phyloP scores from a whole-genome alignment of 2,113 vertebrate genomes.

The Oceanodroma tethys region DNA sequence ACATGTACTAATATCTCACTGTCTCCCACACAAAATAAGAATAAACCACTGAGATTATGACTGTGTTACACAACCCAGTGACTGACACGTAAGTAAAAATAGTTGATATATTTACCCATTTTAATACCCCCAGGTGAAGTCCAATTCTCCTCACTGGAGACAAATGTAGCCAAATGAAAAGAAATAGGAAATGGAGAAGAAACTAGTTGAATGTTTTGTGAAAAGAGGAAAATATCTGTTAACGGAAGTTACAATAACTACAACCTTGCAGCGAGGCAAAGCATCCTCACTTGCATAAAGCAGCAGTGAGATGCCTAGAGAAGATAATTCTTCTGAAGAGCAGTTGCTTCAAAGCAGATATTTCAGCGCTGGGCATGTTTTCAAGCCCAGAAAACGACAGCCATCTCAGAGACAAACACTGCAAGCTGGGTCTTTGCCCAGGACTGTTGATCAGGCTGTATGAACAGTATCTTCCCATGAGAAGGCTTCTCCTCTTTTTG shows the following conservation, averaged over 20 bases:
- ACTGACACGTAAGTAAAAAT: background rate
- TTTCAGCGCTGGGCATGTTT: background rate
- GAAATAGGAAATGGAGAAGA: background rate
- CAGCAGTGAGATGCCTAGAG: background rate
- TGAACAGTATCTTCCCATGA: background rate
- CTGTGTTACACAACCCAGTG: background rate
- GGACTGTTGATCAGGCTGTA: background rate
- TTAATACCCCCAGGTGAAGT: background rate
- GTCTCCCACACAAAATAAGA: slow-evolving; percentile 11
- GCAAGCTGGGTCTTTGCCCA: background rate
- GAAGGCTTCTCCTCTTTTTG: background rate
- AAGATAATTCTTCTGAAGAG: background rate
- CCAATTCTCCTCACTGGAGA: background rate
- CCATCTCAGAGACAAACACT: background rate
- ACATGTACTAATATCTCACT: background rate
- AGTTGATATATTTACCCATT: background rate
- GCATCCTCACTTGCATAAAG: background rate
- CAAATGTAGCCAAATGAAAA: background rate
- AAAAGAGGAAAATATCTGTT: background rate
- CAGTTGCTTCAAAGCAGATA: background rate
- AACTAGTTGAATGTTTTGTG: background rate
- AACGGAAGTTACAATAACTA: background rate
- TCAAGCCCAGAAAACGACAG: slow-evolving; percentile 1
- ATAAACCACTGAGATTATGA: background rate
- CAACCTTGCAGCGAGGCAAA: background rate